Evolutionary conservation across 1,140 invertebrate genomes (phyloP).

Genomic region (Eulimnadia texana): DNA sequence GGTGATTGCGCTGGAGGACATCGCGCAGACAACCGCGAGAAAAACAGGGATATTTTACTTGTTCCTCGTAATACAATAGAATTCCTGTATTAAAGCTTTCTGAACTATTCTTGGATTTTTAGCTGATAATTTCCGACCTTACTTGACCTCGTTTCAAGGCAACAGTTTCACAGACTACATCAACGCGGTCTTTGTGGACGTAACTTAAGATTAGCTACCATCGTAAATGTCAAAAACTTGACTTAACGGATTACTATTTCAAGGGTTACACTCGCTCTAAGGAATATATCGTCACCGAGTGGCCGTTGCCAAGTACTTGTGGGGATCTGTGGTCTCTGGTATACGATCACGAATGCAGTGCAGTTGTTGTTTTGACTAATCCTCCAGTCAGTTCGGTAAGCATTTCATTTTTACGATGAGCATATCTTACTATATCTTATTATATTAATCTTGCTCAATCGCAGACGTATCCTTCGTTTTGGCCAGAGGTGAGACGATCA

Average conservation of each 20-base stretch:
- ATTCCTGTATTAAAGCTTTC: too few relatives aligned
- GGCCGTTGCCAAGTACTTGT: slow-evolving; percentile 79
- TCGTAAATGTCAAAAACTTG: not conserved
- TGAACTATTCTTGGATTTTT: too few relatives aligned
- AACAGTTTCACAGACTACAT: slow-evolving; percentile 97
- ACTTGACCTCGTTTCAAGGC: slow-evolving; percentile 92
- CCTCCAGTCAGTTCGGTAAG: slow-evolving; percentile 39
- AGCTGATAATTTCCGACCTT: slow-evolving; percentile 95
- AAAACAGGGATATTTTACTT: slow-evolving; percentile 90
- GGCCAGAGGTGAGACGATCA: slow-evolving; percentile 76
- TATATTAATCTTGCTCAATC: too few relatives aligned
- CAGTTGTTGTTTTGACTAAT: slow-evolving; percentile 83
- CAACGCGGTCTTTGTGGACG: slow-evolving; percentile 96
- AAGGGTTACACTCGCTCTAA: slow-evolving; percentile 90
- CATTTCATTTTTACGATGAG: slow-evolving; percentile 16
- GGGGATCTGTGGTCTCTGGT: slow-evolving; percentile 95
- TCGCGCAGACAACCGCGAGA: slow-evolving; percentile 86
- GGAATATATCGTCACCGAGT: slow-evolving; percentile 95
- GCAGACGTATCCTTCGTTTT: slow-evolving; percentile 55
- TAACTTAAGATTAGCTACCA: slow-evolving; percentile 36
- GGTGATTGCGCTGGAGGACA: slow-evolving; percentile 97
- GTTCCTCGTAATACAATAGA: slow-evolving; percentile 72
- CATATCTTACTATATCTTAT: too few relatives aligned
- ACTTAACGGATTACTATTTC: slow-evolving; percentile 21
- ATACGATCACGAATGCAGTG: slow-evolving; percentile 93